These are phyloP conservation scores for Serranochromis macrocephalus DNA, from an alignment of 2,113 vertebrate species.

Conservation along the genomic window DNA sequence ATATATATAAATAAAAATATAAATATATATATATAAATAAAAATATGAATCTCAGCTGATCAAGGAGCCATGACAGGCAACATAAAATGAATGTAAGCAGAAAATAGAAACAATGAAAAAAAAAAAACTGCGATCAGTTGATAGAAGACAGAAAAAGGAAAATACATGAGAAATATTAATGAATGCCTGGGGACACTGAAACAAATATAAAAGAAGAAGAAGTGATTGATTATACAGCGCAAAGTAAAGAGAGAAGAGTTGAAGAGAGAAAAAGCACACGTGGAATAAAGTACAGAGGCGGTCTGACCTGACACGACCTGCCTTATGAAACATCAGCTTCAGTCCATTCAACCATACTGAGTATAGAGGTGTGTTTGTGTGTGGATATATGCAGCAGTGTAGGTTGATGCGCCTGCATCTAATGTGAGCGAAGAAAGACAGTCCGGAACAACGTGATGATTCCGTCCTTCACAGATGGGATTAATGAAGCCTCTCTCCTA, in stretches of 20 bases:
- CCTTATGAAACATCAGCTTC: constrained; percentile 33
- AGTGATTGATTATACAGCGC: background rate
- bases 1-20: background rate
- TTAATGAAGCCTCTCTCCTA: constrained; percentile 21
- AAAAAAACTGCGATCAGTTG: background rate
- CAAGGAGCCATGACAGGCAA: constrained; percentile 2
- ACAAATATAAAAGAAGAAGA: background rate
- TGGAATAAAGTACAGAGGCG: constrained; percentile 1
- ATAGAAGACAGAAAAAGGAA: background rate
- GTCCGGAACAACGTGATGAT: constrained; percentile 40
- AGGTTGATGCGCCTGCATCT: background rate
- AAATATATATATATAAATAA: background rate
- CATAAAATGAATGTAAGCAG: background rate
- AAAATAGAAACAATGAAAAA: background rate
- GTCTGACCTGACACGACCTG: constrained; percentile 30
- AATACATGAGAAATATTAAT: constrained; percentile 2
- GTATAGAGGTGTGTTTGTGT: background rate
- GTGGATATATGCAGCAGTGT: background rate
- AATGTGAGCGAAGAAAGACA: background rate
- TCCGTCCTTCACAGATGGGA: constrained; percentile 10
- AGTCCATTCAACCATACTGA: constrained; percentile 3
- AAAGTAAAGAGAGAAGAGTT: background rate
- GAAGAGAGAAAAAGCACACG: background rate
- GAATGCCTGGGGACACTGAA: background rate
- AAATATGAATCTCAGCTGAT: constrained; percentile 9